Percentiles rank a stretch among this genome's conserved stretches.
phyloP scores from a whole-genome alignment of 2,797 vertebrate genomes.

The Oophaga sylvatica region DNA sequence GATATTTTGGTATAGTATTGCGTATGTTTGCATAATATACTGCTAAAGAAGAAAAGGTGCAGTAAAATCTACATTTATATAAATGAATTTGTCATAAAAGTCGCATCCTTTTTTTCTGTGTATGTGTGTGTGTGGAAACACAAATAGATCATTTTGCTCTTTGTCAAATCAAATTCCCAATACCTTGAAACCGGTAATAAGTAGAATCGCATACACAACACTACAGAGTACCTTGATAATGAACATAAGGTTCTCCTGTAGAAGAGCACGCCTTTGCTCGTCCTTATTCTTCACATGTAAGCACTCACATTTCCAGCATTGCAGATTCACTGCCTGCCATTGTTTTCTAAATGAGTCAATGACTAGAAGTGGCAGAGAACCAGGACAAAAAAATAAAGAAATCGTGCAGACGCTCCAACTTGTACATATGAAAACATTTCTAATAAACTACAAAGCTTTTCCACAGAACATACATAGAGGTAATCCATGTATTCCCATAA shows the following conservation, averaged over 20 bases:
- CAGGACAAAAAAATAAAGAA: not conserved
- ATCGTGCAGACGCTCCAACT: not conserved
- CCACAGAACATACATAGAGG: not conserved
- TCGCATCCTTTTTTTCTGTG: too few species aligned
- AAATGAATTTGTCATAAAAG: too few species aligned
- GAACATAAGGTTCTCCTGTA: not conserved
- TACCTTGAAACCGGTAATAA: not conserved
- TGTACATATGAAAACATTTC: not conserved
- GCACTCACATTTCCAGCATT: not conserved
- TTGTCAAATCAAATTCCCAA: not conserved
- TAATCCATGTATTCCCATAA: not conserved
- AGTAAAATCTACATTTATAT: too few species aligned
- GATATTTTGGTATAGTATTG: too few species aligned
- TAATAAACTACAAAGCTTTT: not conserved
- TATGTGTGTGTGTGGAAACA: too few species aligned
- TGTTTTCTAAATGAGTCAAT: not conserved
- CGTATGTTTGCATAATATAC: too few species aligned
- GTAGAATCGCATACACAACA: not conserved
- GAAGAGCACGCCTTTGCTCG: not conserved
- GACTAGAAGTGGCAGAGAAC: not conserved
- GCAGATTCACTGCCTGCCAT: not conserved
- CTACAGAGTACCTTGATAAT: not conserved
- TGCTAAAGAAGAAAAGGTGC: too few species aligned
- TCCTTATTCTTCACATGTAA: not conserved
- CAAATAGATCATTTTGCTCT: too few species aligned